A percentile compares a stretch with the other conserved stretches of the same genome.
Conservation (phyloP, 2,888 invertebrate genomes). For the Macrophya annulata region DNA sequence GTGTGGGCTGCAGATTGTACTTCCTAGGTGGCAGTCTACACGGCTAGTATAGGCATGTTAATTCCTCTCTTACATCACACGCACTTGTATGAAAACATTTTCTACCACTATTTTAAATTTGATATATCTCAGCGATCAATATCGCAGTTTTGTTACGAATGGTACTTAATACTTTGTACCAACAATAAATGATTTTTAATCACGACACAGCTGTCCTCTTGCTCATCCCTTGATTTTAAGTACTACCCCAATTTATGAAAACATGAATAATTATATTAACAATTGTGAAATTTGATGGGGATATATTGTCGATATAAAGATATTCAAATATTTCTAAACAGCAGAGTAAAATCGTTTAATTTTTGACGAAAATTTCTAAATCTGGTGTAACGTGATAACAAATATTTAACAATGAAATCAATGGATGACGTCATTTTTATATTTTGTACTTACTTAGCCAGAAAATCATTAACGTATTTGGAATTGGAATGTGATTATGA, state of each 20-base stretch:
- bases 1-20: conserved; percentile 53
- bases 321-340: conserved; percentile 12
- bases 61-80: conserved; percentile 47
- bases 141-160: background rate
- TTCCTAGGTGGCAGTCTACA: conserved; percentile 56
- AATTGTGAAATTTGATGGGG: too few relatives aligned
- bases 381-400: background rate
- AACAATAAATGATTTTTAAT: too few relatives aligned
- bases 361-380: conserved; percentile 13
- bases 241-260: background rate
- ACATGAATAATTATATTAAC: background rate
- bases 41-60: conserved; percentile 47
- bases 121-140: background rate
- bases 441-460: conserved; percentile 51
- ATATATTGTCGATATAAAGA: background rate
- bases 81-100: conserved; percentile 19
- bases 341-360: background rate
- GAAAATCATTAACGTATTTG: conserved; percentile 54
- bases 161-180: background rate
- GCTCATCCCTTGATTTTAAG: background rate
- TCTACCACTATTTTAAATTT: conserved; percentile 16
- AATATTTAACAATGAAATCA: conserved; percentile 62
- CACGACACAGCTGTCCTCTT: too few relatives aligned
- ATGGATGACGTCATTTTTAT: conserved; percentile 60
- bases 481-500: conserved; percentile 69